Percentiles rank a stretch among this genome's conserved stretches.
phyloP scores from a whole-genome alignment of 53 echinoderm and acorn worm genomes.

The Crossaster papposus region DNA sequence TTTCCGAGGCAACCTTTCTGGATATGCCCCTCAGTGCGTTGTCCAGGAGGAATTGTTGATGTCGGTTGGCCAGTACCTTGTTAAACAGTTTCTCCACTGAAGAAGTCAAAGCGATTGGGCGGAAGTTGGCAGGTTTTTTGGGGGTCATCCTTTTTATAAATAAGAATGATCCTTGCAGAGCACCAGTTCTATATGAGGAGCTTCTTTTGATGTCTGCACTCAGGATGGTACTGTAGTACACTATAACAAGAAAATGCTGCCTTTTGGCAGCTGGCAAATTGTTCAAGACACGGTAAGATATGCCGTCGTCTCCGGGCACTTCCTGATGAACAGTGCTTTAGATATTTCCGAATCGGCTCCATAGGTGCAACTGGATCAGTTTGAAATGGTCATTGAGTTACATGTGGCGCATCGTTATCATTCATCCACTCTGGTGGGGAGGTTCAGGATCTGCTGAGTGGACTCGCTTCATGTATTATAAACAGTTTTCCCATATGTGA shows the following conservation, averaged over 20 bases:
- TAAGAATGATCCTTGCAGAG: too few relatives aligned
- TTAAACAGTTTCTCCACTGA: too few relatives aligned
- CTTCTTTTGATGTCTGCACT: too few relatives aligned
- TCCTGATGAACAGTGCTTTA: background rate
- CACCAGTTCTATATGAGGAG: too few relatives aligned
- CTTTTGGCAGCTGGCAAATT: background rate
- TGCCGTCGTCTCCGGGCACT: conserved; percentile 17
- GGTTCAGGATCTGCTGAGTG: background rate
- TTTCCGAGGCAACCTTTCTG: background rate
- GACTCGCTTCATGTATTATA: background rate
- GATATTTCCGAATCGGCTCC: background rate
- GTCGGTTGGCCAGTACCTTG: too few relatives aligned
- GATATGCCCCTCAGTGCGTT: background rate
- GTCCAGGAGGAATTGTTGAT: background rate
- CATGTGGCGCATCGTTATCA: too few relatives aligned
- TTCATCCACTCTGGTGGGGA: too few relatives aligned
- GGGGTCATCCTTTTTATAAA: too few relatives aligned
- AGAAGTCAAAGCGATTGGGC: too few relatives aligned
- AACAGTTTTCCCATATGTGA: background rate
- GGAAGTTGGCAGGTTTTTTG: too few relatives aligned
- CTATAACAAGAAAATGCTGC: too few relatives aligned
- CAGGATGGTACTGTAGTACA: too few relatives aligned
- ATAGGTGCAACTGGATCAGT: background rate
- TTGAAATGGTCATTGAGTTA: background rate
- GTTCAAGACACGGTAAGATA: background rate